Percentiles rank a stretch among this genome's conserved stretches.
Conservation (phyloP, 2,888 invertebrate species). For the Villa cingulata region DNA sequence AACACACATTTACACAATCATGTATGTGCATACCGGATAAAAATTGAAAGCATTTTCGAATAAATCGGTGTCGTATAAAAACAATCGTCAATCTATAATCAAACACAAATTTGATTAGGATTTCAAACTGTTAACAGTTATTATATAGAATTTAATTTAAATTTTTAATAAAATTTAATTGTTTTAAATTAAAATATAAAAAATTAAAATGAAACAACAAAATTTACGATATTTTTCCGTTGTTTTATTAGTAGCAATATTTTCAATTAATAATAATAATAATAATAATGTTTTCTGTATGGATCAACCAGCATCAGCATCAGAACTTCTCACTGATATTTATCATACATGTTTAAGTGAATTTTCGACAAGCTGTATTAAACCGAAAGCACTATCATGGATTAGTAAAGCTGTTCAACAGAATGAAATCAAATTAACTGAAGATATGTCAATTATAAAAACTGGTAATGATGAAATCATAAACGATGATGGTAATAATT, state of each 20-base stretch:
- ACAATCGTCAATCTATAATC: slow-evolving; percentile 25
- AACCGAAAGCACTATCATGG: slow-evolving; percentile 65
- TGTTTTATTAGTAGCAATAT: too few species aligned
- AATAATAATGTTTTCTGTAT: too few species aligned
- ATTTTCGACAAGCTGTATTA: slow-evolving; percentile 58
- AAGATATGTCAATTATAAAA: slow-evolving; percentile 59
- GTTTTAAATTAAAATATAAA: too few species aligned
- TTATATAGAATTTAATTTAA: not conserved
- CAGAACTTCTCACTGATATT: slow-evolving; percentile 49
- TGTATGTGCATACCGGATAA: too few species aligned
- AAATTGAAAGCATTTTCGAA: slow-evolving; percentile 22
- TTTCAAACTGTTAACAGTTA: slow-evolving; percentile 18
- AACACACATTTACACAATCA: too few species aligned
- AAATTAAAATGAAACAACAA: too few species aligned
- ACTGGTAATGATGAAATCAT: slow-evolving; percentile 38
- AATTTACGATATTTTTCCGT: too few species aligned
- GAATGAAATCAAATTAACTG: slow-evolving; percentile 58
- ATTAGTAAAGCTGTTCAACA: slow-evolving; percentile 51
- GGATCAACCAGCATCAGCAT: too few species aligned
- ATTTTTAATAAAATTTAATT: too few species aligned
- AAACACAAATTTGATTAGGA: slow-evolving; percentile 32
- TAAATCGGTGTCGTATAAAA: slow-evolving; percentile 34
- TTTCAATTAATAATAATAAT: too few species aligned
- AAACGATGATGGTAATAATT: slow-evolving; percentile 12
- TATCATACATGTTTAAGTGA: slow-evolving; percentile 54